Conservation (phyloP, 2,797 vertebrate genomes). For the Pelochelys cantorii region DNA sequence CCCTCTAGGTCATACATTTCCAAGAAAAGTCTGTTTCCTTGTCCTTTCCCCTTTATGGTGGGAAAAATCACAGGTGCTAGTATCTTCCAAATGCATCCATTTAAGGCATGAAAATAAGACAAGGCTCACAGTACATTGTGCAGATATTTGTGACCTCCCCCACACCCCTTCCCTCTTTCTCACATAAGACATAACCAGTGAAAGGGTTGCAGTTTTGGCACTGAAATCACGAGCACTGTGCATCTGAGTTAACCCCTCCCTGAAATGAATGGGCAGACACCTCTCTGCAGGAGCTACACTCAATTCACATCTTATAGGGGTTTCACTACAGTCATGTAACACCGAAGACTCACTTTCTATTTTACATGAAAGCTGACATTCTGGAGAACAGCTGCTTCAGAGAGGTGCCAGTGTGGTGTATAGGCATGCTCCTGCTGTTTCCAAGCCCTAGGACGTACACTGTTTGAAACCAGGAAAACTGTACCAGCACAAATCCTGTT, state of each 20-base stretch:
- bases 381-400: background rate
- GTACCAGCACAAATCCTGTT: background rate
- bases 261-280: background rate
- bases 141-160: background rate
- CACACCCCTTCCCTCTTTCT: background rate
- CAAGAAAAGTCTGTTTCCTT: rapidly evolving
- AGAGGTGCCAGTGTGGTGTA: background rate
- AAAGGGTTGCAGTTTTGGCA: background rate
- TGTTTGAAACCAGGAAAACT: background rate
- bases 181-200: background rate
- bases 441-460: background rate
- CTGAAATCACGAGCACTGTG: background rate
- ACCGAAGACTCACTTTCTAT: background rate
- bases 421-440: background rate
- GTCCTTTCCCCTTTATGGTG: background rate
- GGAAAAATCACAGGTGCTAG: background rate
- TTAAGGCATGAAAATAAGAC: background rate
- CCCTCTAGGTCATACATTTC: rapidly evolving
- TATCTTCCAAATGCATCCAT: background rate
- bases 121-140: background rate
- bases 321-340: background rate
- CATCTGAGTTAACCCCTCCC: background rate
- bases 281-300: background rate
- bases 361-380: background rate
- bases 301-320: background rate